Conservation (phyloP, 2,888 invertebrate genomes). For the Therioaphis trifolii region DNA sequence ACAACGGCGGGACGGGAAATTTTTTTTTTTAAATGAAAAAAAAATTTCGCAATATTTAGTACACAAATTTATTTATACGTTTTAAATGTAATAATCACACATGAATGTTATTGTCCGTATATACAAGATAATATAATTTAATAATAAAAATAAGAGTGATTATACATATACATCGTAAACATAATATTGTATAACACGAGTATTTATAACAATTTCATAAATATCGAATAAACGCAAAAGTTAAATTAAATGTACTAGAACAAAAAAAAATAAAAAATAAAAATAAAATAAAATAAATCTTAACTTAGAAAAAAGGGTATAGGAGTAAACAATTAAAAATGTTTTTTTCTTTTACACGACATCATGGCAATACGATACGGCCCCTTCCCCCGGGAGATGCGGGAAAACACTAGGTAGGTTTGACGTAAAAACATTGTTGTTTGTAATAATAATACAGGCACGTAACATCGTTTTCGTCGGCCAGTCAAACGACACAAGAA, state of each 20-base stretch:
- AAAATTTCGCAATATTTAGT: background rate
- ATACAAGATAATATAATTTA: slow-evolving; percentile 31
- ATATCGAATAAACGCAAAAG: background rate
- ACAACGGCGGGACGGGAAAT: too few relatives aligned
- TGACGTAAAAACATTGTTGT: background rate
- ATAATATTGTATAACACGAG: slow-evolving; percentile 3
- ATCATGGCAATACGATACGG: too few relatives aligned
- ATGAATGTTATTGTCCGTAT: slow-evolving; percentile 29
- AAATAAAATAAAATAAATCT: background rate
- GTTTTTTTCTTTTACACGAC: too few relatives aligned
- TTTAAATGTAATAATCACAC: slow-evolving; percentile 18
- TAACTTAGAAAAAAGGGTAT: too few relatives aligned
- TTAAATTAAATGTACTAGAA: slow-evolving; percentile 23
- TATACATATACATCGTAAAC: slow-evolving; percentile 3
- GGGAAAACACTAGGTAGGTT: too few relatives aligned
- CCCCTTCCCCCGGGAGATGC: too few relatives aligned
- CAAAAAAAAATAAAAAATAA: background rate
- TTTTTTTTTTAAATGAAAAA: too few relatives aligned
- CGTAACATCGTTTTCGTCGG: background rate
- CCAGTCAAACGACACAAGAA: too few relatives aligned
- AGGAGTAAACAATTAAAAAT: background rate
- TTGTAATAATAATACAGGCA: background rate
- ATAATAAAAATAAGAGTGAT: slow-evolving; percentile 14
- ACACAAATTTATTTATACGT: slow-evolving; percentile 24
- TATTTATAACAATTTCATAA: slow-evolving; percentile 12